Conservation (phyloP, 2,113 vertebrate genomes). For the Coracopsis vasa region DNA sequence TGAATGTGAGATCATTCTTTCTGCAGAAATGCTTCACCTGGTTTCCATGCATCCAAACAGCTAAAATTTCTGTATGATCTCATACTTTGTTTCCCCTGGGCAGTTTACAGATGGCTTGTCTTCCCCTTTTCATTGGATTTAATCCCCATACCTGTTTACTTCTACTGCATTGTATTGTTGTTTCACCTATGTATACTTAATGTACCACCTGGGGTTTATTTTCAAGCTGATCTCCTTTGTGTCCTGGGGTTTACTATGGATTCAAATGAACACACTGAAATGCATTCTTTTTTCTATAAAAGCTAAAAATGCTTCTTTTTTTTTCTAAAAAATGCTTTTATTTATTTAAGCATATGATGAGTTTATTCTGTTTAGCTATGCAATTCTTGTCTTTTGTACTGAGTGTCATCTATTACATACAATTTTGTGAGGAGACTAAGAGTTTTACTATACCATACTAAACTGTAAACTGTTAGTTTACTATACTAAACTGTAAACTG, state of each 20-base stretch:
- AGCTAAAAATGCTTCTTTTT: not conserved
- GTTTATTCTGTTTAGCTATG: not conserved
- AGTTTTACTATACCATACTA: not conserved
- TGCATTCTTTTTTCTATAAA: not conserved
- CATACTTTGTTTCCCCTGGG: conserved; percentile 38
- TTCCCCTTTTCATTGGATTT: conserved; percentile 33
- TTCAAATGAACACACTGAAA: not conserved
- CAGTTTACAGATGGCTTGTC: conserved; percentile 34
- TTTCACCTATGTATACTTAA: not conserved
- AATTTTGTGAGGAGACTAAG: not conserved
- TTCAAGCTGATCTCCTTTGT: not conserved
- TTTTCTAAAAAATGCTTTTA: not conserved
- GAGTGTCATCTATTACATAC: not conserved
- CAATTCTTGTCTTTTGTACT: not conserved
- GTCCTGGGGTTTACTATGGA: not conserved
- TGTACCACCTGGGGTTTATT: conserved; percentile 18
- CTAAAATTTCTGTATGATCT: conserved; percentile 43
- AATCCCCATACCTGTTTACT: conserved; percentile 47
- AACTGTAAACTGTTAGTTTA: not conserved
- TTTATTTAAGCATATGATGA: not conserved
- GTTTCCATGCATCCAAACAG: conserved; percentile 31
- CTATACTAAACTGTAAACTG: not conserved
- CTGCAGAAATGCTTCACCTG: conserved; percentile 40
- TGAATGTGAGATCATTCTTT: not conserved
- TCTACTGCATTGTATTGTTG: not conserved